Percentiles rank a stretch among this genome's conserved stretches.
These are phyloP conservation scores for Rallus crepitans DNA, from an alignment of 2,797 vertebrate genomes.

Conservation along the genomic window DNA sequence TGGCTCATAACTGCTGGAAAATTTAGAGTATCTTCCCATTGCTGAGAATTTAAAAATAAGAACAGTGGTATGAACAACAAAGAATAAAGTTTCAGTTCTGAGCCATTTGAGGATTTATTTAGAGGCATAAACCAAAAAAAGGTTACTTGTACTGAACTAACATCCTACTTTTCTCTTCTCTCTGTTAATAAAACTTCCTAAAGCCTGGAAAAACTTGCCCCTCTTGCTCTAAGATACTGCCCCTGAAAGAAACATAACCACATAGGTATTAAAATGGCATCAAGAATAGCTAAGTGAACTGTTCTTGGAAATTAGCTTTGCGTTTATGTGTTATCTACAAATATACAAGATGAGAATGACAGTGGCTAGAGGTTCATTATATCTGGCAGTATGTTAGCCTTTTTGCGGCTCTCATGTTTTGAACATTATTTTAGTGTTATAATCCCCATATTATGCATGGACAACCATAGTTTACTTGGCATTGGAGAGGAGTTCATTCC, in stretches of 20 bases:
- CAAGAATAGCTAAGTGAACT: conserved; percentile 50
- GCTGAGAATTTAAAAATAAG: conserved; percentile 25
- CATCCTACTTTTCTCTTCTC: background rate
- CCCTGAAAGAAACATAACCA: conserved; percentile 50
- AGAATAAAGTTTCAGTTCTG: background rate
- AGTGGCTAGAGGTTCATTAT: conserved; percentile 37
- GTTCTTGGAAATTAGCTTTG: conserved; percentile 53
- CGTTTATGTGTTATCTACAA: conserved; percentile 36
- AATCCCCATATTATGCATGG: conserved; percentile 37
- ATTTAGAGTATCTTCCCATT: conserved; percentile 26
- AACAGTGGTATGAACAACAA: background rate
- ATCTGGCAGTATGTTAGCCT: conserved; percentile 57
- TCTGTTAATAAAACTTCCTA: conserved; percentile 11
- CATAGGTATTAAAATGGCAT: conserved; percentile 51
- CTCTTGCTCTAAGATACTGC: conserved; percentile 41
- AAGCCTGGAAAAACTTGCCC: background rate
- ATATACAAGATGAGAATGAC: conserved; percentile 55
- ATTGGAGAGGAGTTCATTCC: conserved; percentile 61
- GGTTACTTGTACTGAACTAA: background rate
- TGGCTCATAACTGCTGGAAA: conserved; percentile 48
- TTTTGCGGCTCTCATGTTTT: conserved; percentile 35
- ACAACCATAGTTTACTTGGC: conserved; percentile 51
- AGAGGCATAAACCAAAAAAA: background rate
- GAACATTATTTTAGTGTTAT: conserved; percentile 7
- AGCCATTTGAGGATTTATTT: conserved; percentile 36